phyloP scores from a whole-genome alignment of 2,888 invertebrate species.

The Acanthococcus lagerstroemiae region DNA sequence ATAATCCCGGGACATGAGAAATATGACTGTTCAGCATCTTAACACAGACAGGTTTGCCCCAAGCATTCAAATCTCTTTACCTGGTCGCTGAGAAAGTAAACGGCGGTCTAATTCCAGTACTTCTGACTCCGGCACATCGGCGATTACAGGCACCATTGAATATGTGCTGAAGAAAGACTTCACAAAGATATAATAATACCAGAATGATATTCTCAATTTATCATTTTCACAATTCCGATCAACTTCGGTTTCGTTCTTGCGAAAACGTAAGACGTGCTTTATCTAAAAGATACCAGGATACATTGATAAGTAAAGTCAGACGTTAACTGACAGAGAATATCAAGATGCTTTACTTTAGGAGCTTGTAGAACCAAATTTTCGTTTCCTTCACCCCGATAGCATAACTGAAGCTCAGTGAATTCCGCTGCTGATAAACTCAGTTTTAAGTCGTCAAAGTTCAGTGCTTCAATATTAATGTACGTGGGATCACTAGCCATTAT shows the following conservation, averaged over 20 bases:
- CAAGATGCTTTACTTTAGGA: too few relatives aligned
- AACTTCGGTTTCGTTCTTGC: neutral
- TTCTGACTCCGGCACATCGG: neutral
- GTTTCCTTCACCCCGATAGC: slow-evolving; percentile 22
- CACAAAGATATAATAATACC: neutral
- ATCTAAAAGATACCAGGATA: too few relatives aligned
- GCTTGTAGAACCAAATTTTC: slow-evolving; percentile 14
- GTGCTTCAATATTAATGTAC: neutral
- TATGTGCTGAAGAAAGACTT: neutral
- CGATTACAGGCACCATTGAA: slow-evolving; percentile 7
- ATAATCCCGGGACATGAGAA: neutral
- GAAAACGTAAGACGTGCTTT: slow-evolving; percentile 12
- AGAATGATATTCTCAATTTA: slow-evolving; percentile 5
- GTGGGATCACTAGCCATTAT: neutral
- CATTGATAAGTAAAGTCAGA: too few relatives aligned
- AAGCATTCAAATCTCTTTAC: too few relatives aligned
- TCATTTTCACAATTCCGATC: slow-evolving; percentile 1
- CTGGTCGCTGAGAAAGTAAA: slow-evolving; percentile 1
- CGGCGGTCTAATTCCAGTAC: neutral
- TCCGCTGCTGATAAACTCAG: neutral
- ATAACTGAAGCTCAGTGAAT: neutral
- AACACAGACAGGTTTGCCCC: too few relatives aligned
- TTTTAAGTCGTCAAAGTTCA: slow-evolving; percentile 3
- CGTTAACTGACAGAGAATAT: too few relatives aligned
- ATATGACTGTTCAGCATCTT: too few relatives aligned